Base-by-base conservation (phyloP, 2,797 vertebrate genomes). In the Parambassis ranga region DNA sequence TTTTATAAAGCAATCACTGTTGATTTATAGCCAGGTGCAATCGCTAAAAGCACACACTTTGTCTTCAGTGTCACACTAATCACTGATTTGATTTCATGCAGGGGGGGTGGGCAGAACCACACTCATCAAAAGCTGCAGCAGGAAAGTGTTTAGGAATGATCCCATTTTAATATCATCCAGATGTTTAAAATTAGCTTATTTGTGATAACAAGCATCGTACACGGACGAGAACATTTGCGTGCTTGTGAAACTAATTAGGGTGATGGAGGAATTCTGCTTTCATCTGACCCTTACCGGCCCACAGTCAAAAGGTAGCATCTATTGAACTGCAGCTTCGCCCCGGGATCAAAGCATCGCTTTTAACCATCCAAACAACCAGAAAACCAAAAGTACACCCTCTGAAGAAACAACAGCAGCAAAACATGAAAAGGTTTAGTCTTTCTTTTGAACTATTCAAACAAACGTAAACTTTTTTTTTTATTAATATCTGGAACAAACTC, bases 31-130 rank as follows among this genome's bases (percentile, higher is more conserved):
- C 50, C 66, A 83, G 48, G 53, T 81, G 71, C 46, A 76, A 77
- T 57, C 23, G 52, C 72, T 76, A 59, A 80, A 82, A 88, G 67
- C 71, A 71, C 63, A 81, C 69, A 65, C 62, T 89, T 70, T 83
- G 64, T 82, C 73, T 75, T 82, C 64, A 28, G 50, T 58, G 78
- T 69, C 75, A 66, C 73, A 73, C 71, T 83, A 73, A 80, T 86
- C 75, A 90, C 78, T 78, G 80, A 87, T 79, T 87, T 69, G 42
- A 82, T 76, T 84, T 77, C 68, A 83, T 65, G 60, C 60, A 57
- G 7, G 39, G 31, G 22, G 53, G 83, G 31, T 22, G 53, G 83
- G 71, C 76, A 78, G 59, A 87, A 59, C 60, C 64, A 82, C 64
- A 82, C 64, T 66, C 41, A 67, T 90, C 85, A 88, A 53, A 60